Percentiles rank a stretch among this genome's conserved stretches.
These are phyloP conservation scores for Choreutis nemorana DNA, from an alignment of 2,888 invertebrate species.

Conservation along the genomic window DNA sequence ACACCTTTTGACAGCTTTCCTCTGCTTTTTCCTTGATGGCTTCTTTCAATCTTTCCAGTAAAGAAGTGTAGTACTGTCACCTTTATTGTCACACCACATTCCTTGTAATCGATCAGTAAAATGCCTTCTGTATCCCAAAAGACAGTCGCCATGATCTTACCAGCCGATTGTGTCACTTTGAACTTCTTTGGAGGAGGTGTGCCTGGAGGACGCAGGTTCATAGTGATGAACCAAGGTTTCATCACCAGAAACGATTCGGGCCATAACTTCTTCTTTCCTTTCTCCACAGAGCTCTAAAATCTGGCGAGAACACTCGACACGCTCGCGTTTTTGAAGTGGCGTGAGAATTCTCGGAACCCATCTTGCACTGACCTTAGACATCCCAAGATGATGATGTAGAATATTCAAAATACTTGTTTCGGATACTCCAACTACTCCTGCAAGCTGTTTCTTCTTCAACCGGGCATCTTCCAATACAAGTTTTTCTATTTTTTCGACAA, in stretches of 20 bases:
- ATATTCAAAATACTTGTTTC: conserved; percentile 10
- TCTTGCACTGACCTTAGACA: conserved; percentile 18
- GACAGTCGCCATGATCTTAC: too few relatives aligned
- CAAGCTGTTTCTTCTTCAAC: conserved; percentile 9
- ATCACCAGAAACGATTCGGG: conserved; percentile 9
- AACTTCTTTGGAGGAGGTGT: too few relatives aligned
- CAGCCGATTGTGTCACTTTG: too few relatives aligned
- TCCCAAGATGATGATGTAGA: conserved; percentile 9
- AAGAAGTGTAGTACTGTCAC: too few relatives aligned
- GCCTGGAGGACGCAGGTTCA: conserved; percentile 16
- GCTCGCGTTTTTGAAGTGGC: conserved; percentile 14
- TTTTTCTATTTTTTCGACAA: conserved; percentile 6
- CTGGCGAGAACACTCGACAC: conserved; percentile 8
- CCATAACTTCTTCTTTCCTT: not conserved
- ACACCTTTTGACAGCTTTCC: too few relatives aligned
- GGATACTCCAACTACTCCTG: conserved; percentile 11
- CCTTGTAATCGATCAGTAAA: too few relatives aligned
- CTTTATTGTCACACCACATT: too few relatives aligned
- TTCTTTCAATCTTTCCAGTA: too few relatives aligned
- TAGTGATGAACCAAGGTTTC: conserved; percentile 17
- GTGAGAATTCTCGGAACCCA: conserved; percentile 19
- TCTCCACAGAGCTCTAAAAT: conserved; percentile 8
- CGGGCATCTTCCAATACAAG: conserved; percentile 8
- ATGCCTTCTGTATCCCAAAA: too few relatives aligned
- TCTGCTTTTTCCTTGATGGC: too few relatives aligned